Percentiles rank a stretch among this genome's conserved stretches.
phyloP scores from a whole-genome alignment of 2,888 invertebrate genomes.

The Rhamnusium bicolor region DNA sequence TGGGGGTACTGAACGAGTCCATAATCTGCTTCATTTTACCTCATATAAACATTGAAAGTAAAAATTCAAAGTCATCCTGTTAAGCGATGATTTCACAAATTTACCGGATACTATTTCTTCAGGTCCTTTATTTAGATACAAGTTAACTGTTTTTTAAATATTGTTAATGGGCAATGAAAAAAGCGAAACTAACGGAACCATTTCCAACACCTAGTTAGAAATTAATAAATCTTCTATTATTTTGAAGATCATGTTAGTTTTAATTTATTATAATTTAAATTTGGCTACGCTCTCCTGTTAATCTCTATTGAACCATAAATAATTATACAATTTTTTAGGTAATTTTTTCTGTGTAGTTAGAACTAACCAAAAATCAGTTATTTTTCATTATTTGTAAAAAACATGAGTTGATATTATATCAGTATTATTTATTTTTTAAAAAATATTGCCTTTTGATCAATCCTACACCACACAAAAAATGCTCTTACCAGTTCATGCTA shows the following conservation, averaged over 20 bases:
- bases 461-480: no score
- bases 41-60: slow-evolving; percentile 25
- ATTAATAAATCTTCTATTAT: slow-evolving; percentile 29
- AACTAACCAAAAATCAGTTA: no score
- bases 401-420: no score
- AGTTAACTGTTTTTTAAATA: slow-evolving; percentile 20
- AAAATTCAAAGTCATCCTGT: slow-evolving; percentile 10
- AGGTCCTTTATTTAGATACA: slow-evolving; percentile 30
- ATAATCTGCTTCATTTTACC: slow-evolving; percentile 18
- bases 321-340: no score
- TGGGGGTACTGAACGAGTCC: background rate
- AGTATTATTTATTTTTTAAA: no score
- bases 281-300: no score
- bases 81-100: slow-evolving; percentile 16
- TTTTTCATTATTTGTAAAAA: no score
- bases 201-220: slow-evolving; percentile 25
- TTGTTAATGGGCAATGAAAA: background rate
- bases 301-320: no score
- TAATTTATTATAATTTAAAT: background rate
- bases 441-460: no score
- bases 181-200: slow-evolving; percentile 14
- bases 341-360: no score
- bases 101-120: slow-evolving; percentile 31
- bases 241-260: background rate
- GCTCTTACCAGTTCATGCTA: no score